Percentiles rank a stretch among this genome's conserved stretches.
phyloP scores from a whole-genome alignment of 2,888 invertebrate genomes.

The Trichopoda pennipes region DNA sequence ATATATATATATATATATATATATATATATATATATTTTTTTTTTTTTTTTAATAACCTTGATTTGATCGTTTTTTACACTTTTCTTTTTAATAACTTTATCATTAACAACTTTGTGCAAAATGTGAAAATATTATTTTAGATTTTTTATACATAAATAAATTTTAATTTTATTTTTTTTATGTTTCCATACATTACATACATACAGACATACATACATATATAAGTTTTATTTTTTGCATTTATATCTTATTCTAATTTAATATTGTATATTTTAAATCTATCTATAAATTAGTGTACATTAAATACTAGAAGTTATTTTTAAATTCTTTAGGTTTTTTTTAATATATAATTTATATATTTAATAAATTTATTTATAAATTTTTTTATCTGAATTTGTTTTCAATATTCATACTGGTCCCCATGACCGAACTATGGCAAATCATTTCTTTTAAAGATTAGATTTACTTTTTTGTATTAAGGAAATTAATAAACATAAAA shows the following conservation, averaged over 20 bases:
- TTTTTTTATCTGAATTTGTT: slow-evolving; percentile 46
- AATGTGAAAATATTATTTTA: slow-evolving; percentile 39
- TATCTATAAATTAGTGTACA: slow-evolving; percentile 64
- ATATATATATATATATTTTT: no score
- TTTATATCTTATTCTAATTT: background rate
- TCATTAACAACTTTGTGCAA: slow-evolving; percentile 56
- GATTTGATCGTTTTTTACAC: no score
- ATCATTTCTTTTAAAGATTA: slow-evolving; percentile 63
- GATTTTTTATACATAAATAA: background rate
- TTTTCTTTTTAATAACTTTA: background rate
- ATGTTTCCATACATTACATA: background rate
- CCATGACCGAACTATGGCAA: slow-evolving; percentile 62
- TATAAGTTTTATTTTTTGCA: background rate
- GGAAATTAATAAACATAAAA: slow-evolving; percentile 33
- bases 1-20: no score
- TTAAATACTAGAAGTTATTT: slow-evolving; percentile 57
- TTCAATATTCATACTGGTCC: slow-evolving; percentile 64
- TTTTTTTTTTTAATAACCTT: no score
- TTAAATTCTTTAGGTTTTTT: slow-evolving; percentile 47
- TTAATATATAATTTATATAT: slow-evolving; percentile 56
- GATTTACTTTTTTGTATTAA: slow-evolving; percentile 56
- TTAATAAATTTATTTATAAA: slow-evolving; percentile 73
- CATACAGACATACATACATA: no score
- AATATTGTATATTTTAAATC: slow-evolving; percentile 63
- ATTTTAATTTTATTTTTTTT: background rate